A percentile compares a stretch with the other conserved stretches of the same genome.
Conservation (phyloP, 2,888 invertebrate species). For the Hypomecis atomaria region DNA sequence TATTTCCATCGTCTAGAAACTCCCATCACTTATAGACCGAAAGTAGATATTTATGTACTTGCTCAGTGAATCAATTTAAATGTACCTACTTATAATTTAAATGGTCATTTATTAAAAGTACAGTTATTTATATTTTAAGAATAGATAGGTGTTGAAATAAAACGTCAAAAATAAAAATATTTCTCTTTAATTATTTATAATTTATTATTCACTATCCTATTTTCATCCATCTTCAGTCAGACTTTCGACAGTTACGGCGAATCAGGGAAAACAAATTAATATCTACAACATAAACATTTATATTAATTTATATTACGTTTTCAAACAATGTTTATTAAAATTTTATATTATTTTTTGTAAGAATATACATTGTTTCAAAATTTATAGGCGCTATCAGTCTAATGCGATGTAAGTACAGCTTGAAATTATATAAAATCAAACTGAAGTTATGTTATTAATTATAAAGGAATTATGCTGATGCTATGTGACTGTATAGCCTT, state of each 20-base stretch:
- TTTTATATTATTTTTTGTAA: conserved; percentile 24
- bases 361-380: conserved; percentile 56
- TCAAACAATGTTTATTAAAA: conserved; percentile 49
- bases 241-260: conserved; percentile 66
- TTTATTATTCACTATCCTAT: conserved; percentile 71
- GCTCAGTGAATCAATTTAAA: too few species aligned
- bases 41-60: too few species aligned
- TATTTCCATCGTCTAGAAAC: too few species aligned
- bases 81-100: too few species aligned
- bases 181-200: conserved; percentile 79
- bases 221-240: conserved; percentile 73
- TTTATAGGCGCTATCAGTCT: conserved; percentile 75
- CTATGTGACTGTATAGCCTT: conserved; percentile 41
- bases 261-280: conserved; percentile 67
- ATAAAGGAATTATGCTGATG: conserved; percentile 40
- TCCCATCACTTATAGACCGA: too few species aligned
- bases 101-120: not conserved
- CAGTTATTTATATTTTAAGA: not conserved
- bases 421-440: conserved; percentile 22
- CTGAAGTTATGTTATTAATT: conserved; percentile 28
- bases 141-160: conserved; percentile 35
- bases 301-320: conserved; percentile 40
- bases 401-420: conserved; percentile 74
- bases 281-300: conserved; percentile 55
- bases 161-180: conserved; percentile 69